Percentiles rank a stretch among this genome's conserved stretches.
phyloP scores from a whole-genome alignment of 2,888 invertebrate genomes.

The Laspeyria flexula region DNA sequence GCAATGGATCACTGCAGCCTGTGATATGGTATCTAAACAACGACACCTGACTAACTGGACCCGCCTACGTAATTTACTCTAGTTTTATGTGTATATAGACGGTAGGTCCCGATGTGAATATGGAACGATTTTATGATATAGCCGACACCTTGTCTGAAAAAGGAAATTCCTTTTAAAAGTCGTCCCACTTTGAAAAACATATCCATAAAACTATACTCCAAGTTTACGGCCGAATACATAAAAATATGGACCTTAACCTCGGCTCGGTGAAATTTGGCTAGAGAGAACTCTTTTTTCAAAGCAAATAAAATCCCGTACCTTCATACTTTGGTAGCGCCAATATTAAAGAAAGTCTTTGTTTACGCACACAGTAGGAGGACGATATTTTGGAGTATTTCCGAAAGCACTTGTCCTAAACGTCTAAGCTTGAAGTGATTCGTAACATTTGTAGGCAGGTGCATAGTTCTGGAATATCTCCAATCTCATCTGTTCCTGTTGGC shows the following conservation, averaged over 20 bases:
- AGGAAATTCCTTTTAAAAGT: constrained; percentile 56
- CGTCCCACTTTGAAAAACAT: constrained; percentile 63
- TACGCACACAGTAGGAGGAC: constrained; percentile 12
- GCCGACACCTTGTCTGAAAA: constrained; percentile 45
- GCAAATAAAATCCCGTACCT: constrained; percentile 52
- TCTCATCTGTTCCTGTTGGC: constrained; percentile 68
- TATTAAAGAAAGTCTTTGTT: constrained; percentile 29
- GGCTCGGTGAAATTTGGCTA: constrained; percentile 56
- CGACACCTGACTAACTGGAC: constrained; percentile 68
- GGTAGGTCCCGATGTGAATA: constrained; percentile 7
- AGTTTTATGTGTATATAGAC: not conserved
- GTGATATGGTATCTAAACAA: constrained; percentile 79
- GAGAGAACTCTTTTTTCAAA: constrained; percentile 42
- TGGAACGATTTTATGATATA: constrained; percentile 40
- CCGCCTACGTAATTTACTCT: constrained; percentile 43
- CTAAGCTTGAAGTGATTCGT: constrained; percentile 8
- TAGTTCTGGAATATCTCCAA: constrained; percentile 63
- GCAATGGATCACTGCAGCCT: constrained; percentile 81
- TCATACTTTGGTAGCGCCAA: constrained; percentile 37
- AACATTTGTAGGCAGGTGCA: constrained; percentile 48
- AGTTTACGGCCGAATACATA: constrained; percentile 64
- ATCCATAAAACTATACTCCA: constrained; percentile 66
- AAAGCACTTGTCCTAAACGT: constrained; percentile 20
- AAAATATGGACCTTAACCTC: constrained; percentile 58
- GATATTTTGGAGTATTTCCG: constrained; percentile 18